Percentiles rank a stretch among this genome's conserved stretches.
Evolutionary conservation across 2,888 invertebrate species (phyloP).

Genomic region (Hypselothyrea guttata): DNA sequence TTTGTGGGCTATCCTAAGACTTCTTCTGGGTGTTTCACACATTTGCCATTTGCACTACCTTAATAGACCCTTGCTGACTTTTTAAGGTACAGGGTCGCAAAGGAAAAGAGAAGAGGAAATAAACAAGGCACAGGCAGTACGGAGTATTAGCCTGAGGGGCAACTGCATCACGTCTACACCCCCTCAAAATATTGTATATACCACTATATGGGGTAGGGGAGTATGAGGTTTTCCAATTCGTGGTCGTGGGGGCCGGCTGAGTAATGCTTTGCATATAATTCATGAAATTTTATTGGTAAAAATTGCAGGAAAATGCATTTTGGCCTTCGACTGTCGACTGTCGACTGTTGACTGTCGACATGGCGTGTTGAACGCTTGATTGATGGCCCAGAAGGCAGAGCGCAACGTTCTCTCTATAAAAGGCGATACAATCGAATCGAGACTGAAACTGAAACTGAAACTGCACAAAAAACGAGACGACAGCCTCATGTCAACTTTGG

Average conservation of each 20-base stretch:
- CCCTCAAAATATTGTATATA: not conserved
- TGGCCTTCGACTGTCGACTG: constrained; percentile 43
- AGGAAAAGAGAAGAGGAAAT: not conserved
- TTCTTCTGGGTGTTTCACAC: no score
- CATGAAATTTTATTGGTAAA: constrained; percentile 69
- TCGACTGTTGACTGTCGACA: constrained; percentile 13
- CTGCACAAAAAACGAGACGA: constrained; percentile 2
- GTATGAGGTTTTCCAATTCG: not conserved
- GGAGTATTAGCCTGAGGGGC: constrained; percentile 1
- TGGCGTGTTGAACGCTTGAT: constrained; percentile 51
- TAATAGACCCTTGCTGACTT: no score
- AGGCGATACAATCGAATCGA: no score
- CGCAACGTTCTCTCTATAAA: not conserved
- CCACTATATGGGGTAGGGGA: not conserved
- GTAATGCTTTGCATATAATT: constrained; percentile 71
- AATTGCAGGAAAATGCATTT: constrained; percentile 50
- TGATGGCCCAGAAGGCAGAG: constrained; percentile 44
- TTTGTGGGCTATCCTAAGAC: no score
- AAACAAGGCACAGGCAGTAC: not conserved
- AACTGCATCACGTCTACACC: not conserved
- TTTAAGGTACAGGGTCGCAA: no score
- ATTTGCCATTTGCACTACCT: no score
- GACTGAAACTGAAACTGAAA: not conserved
- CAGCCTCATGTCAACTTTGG: constrained; percentile 65
- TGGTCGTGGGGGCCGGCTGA: constrained; percentile 40